A percentile compares a stretch with the other conserved stretches of the same genome.
These are phyloP conservation scores for Cyclopterus lumpus DNA, from an alignment of 2,797 vertebrate genomes.

Conservation along the genomic window DNA sequence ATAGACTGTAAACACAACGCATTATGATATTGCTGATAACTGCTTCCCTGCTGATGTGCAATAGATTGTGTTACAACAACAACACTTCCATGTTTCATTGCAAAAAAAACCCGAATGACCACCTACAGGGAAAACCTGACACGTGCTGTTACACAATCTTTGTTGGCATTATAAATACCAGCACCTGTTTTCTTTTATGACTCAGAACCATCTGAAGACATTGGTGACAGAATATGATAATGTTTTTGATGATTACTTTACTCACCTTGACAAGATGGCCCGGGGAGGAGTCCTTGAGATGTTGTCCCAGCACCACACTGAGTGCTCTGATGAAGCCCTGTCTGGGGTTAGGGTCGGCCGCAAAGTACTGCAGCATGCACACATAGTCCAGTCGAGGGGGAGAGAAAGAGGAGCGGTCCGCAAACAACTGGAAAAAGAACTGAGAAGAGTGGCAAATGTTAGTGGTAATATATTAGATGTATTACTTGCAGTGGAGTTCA, in stretches of 20 bases:
- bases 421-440: constrained; percentile 93
- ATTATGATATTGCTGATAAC: not conserved
- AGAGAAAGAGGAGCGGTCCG: constrained; percentile 69
- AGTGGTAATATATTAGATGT: not conserved
- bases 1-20: constrained; percentile 72
- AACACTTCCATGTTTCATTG: not conserved
- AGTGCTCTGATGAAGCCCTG: constrained; percentile 90
- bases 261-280: constrained; percentile 73
- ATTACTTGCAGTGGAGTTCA: not conserved
- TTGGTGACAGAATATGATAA: not conserved
- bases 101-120: constrained; percentile 1
- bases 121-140: not conserved
- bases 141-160: not conserved
- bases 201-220: not conserved
- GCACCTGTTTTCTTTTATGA: not conserved
- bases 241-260: not conserved
- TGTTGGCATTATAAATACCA: not conserved
- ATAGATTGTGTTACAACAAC: not conserved
- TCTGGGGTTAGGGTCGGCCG: constrained; percentile 82
- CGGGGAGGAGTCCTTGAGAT: constrained; percentile 64
- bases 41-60: not conserved
- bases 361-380: constrained; percentile 90
- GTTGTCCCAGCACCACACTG: constrained; percentile 81
- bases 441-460: constrained; percentile 53
- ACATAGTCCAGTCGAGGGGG: constrained; percentile 85